phyloP scores from a whole-genome alignment of 2,113 vertebrate genomes.

The Helogale parvula region DNA sequence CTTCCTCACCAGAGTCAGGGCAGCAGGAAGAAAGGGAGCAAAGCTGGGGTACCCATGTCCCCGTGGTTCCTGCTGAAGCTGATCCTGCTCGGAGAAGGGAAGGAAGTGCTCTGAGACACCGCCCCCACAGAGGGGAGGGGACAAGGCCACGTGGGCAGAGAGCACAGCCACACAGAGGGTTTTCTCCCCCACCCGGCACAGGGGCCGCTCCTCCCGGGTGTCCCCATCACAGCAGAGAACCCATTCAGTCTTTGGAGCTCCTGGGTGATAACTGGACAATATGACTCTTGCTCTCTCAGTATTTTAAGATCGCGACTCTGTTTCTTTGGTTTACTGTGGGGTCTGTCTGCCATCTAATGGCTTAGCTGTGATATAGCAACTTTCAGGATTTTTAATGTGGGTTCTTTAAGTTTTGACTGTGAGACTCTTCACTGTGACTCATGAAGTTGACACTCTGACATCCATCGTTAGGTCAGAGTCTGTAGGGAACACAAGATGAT shows the following conservation, averaged over 20 bases:
- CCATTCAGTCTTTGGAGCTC: no score
- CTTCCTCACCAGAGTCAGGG: neutral
- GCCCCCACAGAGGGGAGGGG: no score
- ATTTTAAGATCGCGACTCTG: neutral
- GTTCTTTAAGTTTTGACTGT: fast-evolving
- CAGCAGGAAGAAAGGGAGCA: neutral
- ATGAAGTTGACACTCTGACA: neutral
- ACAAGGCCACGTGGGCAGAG: no score
- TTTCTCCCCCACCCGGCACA: no score
- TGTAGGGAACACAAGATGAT: neutral
- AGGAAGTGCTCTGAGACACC: no score
- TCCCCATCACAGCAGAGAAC: no score
- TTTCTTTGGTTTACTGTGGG: neutral
- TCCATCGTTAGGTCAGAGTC: neutral
- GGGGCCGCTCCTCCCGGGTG: no score
- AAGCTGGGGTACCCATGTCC: neutral
- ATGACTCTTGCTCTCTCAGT: neutral
- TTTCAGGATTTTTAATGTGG: neutral
- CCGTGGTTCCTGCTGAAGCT: no score
- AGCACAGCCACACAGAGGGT: no score
- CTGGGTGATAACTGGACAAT: neutral
- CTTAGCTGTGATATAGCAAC: neutral
- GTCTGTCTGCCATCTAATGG: neutral
- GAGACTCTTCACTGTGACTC: neutral
- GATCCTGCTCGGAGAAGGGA: no score